Base-by-base conservation (phyloP, 2,888 invertebrate species). In the Lissonota sp. region DNA sequence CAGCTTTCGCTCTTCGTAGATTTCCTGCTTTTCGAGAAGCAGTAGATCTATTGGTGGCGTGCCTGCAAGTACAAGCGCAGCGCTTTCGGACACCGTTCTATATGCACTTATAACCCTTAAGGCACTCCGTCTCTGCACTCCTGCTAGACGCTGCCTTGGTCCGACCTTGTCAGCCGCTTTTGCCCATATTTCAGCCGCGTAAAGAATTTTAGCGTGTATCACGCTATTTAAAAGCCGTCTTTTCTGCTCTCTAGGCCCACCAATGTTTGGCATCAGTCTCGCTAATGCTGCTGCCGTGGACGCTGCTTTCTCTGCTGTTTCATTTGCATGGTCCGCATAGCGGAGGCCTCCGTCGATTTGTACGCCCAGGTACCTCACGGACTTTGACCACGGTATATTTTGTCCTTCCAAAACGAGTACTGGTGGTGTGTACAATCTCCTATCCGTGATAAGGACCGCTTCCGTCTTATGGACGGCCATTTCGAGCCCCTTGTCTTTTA, bases 231-330 rank as follows among this genome's bases (percentile, higher is more conserved):
- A 57, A 10, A 84, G 42, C 8, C 51, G 39, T n/a, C 82, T 73
- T 70, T 64, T 80, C 16, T 71, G 16, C n/a, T 69, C 53, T 5
- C 42, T 58, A 0, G 76, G 79, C 1, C 85, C 84, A 1, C 63
- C 73, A n/a, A 79, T 67, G 74, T 84, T 85, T 49, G 83, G 71
- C 81, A 85, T 83, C 7, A 84, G 66, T 49, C 81, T 44, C 14
- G 72, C 67, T 37, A 84, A 7, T 42, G 42, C 42, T 42, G 42
- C 42, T 42, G 42, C 42, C 7, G 7, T 42, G 5, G 42, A 6
- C 42, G 42, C 42, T 42, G 42, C 42, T 42, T 42, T 42, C 42
- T 7, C 42, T 7, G 7, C 7, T 42, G 42, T 42, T 42, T 42
- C 7, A 7, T 6, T 42, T 5, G 7, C 42, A 7, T 42, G 7